Evolutionary conservation across 2,113 vertebrate species (phyloP).

Genomic region (Callorhinus ursinus): DNA sequence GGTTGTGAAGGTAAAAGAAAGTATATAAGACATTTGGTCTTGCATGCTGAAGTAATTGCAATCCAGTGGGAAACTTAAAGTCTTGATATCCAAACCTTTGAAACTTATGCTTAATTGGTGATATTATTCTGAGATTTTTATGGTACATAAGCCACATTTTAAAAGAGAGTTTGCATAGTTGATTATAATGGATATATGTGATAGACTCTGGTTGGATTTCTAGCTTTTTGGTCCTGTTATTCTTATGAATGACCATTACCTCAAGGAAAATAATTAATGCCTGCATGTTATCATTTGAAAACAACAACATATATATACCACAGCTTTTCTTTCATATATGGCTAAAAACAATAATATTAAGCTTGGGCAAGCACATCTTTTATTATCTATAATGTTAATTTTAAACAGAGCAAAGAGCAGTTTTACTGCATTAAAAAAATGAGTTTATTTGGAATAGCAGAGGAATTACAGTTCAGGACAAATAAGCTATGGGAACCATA

Average conservation of each 20-base stretch:
- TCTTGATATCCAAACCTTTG: background rate
- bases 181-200: background rate
- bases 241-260: background rate
- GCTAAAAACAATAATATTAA: conserved; percentile 50
- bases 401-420: background rate
- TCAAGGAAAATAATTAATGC: conserved; percentile 23
- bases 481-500: background rate
- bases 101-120: background rate
- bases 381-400: background rate
- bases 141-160: background rate
- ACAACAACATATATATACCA: background rate
- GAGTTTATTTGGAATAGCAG: background rate
- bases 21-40: background rate
- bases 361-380: background rate
- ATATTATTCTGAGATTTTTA: background rate
- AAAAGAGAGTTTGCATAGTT: background rate
- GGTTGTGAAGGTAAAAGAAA: background rate
- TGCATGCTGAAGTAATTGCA: background rate
- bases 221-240: background rate
- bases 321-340: background rate
- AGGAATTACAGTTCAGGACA: background rate
- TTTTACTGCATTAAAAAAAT: background rate
- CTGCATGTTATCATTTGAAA: background rate
- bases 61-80: background rate
- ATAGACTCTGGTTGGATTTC: background rate